Evolutionary conservation across 1,140 invertebrate species (phyloP).

Genomic region (Plodia interpunctella): DNA sequence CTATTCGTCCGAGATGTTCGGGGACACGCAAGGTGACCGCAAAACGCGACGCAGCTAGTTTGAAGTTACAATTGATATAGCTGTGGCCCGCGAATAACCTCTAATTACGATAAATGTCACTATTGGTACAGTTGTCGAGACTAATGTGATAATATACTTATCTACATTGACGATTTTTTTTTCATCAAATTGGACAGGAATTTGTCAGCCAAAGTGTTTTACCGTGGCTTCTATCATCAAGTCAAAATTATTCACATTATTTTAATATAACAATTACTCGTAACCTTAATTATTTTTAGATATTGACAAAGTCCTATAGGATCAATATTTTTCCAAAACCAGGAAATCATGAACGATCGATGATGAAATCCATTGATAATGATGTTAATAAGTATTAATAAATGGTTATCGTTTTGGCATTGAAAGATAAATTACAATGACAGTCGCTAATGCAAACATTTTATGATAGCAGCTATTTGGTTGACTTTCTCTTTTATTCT

Average conservation of each 20-base stretch:
- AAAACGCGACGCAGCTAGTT: conserved; percentile 13
- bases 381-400: conserved; percentile 15
- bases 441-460: conserved; percentile 21
- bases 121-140: not conserved
- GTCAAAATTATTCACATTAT: too few species aligned
- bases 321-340: not conserved
- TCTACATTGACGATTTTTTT: not conserved
- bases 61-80: not conserved
- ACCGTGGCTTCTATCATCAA: not conserved
- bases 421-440: conserved; percentile 44
- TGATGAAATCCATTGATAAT: conserved; percentile 11
- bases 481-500: not conserved
- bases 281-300: not conserved
- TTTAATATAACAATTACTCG: too few species aligned
- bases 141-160: not conserved
- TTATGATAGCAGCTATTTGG: conserved; percentile 2
- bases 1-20: conserved; percentile 64
- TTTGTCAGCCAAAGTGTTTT: too few species aligned
- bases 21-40: conserved; percentile 66
- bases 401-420: conserved; percentile 33
- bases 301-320: not conserved
- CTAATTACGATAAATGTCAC: not conserved
- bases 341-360: not conserved
- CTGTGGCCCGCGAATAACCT: conserved; percentile 5
- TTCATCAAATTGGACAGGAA: too few species aligned